Percentiles rank a stretch among this genome's conserved stretches.
These are phyloP conservation scores for Sceliomorpha sp. DNA, from an alignment of 2,888 invertebrate genomes.

Conservation along the genomic window DNA sequence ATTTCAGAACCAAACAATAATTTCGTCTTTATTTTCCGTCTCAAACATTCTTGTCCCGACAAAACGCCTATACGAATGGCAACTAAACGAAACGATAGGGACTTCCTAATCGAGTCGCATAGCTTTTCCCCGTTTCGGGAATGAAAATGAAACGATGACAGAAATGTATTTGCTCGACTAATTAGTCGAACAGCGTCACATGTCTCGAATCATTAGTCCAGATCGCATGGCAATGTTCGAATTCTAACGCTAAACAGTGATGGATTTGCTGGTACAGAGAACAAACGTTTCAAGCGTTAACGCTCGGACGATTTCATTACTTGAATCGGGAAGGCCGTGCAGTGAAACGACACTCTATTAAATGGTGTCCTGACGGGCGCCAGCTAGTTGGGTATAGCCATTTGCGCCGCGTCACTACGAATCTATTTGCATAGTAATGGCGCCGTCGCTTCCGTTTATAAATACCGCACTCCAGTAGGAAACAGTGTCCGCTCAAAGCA, in stretches of 20 bases:
- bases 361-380: slow-evolving; percentile 73
- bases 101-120: too few relatives aligned
- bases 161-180: slow-evolving; percentile 41
- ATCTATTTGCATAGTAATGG: slow-evolving; percentile 80
- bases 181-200: slow-evolving; percentile 48
- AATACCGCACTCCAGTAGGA: slow-evolving; percentile 58
- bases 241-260: slow-evolving; percentile 55
- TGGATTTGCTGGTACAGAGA: slow-evolving; percentile 68
- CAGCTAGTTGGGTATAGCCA: slow-evolving; percentile 70
- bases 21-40: too few relatives aligned
- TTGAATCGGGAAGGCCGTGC: slow-evolving; percentile 66
- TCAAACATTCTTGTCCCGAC: too few relatives aligned
- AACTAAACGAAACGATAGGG: too few relatives aligned
- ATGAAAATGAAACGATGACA: too few relatives aligned
- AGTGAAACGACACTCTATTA: slow-evolving; percentile 64
- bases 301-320: slow-evolving; percentile 74
- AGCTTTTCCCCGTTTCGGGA: too few relatives aligned
- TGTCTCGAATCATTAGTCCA: slow-evolving; percentile 53
- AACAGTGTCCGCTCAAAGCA: slow-evolving; percentile 27
- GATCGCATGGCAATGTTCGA: slow-evolving; percentile 47
- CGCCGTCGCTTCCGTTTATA: slow-evolving; percentile 68
- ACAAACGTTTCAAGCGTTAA: slow-evolving; percentile 65
- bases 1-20: too few relatives aligned
- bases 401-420: slow-evolving; percentile 73
- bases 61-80: too few relatives aligned